These are phyloP conservation scores for Molorchus minor DNA, from an alignment of 2,888 invertebrate species.

Conservation along the genomic window DNA sequence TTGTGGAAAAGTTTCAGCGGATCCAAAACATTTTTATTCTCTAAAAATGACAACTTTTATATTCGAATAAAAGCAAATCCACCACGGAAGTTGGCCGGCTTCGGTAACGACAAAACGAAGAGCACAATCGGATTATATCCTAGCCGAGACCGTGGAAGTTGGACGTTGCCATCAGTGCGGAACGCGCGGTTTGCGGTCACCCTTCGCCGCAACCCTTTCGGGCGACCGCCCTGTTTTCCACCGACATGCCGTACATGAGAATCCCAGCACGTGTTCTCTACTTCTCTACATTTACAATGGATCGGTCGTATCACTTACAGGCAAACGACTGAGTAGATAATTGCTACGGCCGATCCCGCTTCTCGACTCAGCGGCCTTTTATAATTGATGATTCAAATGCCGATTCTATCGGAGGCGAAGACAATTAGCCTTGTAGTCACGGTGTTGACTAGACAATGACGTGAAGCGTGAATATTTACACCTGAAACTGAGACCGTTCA, in stretches of 20 bases:
- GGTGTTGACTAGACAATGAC: too few species aligned
- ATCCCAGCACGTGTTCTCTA: constrained; percentile 34
- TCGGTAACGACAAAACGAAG: constrained; percentile 40
- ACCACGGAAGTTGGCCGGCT: constrained; percentile 20
- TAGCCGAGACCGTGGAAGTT: constrained; percentile 37
- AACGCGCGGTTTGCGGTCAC: constrained; percentile 38
- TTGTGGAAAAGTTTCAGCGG: too few species aligned
- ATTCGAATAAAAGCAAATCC: constrained; percentile 10
- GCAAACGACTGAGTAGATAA: constrained; percentile 17
- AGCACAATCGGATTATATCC: constrained; percentile 38
- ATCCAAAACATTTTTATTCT: too few species aligned
- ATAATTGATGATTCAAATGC: background rate
- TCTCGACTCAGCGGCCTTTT: constrained; percentile 15
- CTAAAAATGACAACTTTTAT: too few species aligned
- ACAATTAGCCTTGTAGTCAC: too few species aligned
- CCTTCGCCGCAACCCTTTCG: constrained; percentile 38
- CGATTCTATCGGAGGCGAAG: too few species aligned
- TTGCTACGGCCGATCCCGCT: constrained; percentile 13
- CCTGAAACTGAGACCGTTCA: too few species aligned
- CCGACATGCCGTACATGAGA: constrained; percentile 33
- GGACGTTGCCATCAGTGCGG: constrained; percentile 14
- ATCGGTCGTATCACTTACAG: constrained; percentile 21
- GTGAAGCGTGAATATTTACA: too few species aligned
- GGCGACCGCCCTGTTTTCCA: constrained; percentile 22
- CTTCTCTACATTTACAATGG: constrained; percentile 23